Base-by-base conservation (phyloP, 1,140 invertebrate genomes). In the Calycopis cecrops region DNA sequence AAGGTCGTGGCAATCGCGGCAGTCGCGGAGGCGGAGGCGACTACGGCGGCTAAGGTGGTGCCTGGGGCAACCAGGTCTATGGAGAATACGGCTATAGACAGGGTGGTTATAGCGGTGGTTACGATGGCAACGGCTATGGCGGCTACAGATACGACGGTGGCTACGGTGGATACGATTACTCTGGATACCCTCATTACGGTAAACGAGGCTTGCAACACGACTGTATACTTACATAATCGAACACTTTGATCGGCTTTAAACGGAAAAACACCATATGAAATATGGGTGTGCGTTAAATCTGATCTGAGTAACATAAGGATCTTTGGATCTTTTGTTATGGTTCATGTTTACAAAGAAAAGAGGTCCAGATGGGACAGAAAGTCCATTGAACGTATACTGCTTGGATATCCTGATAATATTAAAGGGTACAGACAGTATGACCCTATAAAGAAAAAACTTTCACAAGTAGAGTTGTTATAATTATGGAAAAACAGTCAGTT, bases 91-190 rank as follows among this genome's bases (percentile, higher is more conserved):
- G 91, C 63, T 91, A 92, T 73, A 91, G 90, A 59, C 90, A 92
- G 81, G 91, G 93, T 59, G 92, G 92, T 79, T 92, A 92, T 65
- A 91, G 91, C 66, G 89, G 90, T 71, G 90, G 91, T 59, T 91
- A 90, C 70, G 92, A 93, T 74, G 92, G 94, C 86, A 94, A 95
- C 86, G 93, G 94, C 62, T 92, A 92, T 76, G 92, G 94, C 85
- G 94, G 93, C 76, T 91, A 93, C 79, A 90, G 92, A 78, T 92
- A 92, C 73, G 93, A 93, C 80, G 92, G 92, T 61, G 92, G 92
- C 73, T 94, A 94, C 89, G 93, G 93, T 85, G 92, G 92, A 83
- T 94, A 95, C 89, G 93, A 94, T 88, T 92, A 92, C 89, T 90
- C 89, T 83, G 91, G 90, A 88, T 93, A 93, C 85, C 92, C 93